Base-by-base conservation (phyloP, 2,888 invertebrate species). In the Chloroclysta siterata region DNA sequence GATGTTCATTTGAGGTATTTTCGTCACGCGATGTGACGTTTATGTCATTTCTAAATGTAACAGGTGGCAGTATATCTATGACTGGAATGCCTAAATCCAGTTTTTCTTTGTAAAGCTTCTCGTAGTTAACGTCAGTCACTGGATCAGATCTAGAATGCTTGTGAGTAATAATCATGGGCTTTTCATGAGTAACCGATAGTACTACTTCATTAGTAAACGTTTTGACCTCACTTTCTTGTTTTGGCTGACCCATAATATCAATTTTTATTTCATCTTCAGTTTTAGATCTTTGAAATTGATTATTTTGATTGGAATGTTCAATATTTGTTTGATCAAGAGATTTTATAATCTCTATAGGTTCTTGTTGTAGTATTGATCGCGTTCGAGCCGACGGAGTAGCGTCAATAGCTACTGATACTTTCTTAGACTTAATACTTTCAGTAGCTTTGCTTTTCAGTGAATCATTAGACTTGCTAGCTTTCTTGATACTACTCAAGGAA, bases 21-120 rank as follows among this genome's bases (percentile, higher is more conserved):
- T 96, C 95, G 67, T 95, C 96, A 61, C 95, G 92, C 53, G 95
- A 95, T 0, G 97, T 97, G 0, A 97, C 97, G 80, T 97, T 97
- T 2, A 97, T 93, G 78, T 95, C 96, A 68, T 93, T 92, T 74
- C 93, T 81, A 68, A 93, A 93, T 29, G 85, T 90, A 28, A 89
- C 77, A 46, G 93, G 93, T 28, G 93, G 93, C 22, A 88, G 81
- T 57, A 93, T 89, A 57, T 88, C 77, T 7, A 85, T 72, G 13
- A 84, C 65, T 65, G 84, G 81, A 22, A 72, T 70, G 41, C 79
- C 79, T 55, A 71, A 74, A 66, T 83, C 82, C 61, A 84, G 75
- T 74, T 88, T 83, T 51, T 86, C 83, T 77, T 80, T 83, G 57
- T 86, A 76, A 47, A 89, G 72, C 72, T 87, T 81, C 70, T 85